Conservation (phyloP, 2,113 vertebrate species). For the Pelusios castaneus region DNA sequence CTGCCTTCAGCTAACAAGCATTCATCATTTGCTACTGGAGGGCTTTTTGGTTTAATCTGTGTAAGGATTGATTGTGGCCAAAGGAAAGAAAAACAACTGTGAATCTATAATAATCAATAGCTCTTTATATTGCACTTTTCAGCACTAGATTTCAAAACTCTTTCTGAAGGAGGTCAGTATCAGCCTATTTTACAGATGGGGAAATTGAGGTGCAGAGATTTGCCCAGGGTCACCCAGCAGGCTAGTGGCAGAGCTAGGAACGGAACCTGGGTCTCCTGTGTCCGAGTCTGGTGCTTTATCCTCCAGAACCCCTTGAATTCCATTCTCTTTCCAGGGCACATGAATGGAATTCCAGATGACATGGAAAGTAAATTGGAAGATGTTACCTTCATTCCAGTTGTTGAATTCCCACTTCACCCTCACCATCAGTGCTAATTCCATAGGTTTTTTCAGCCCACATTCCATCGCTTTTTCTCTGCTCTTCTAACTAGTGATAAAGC, state of each 20-base stretch:
- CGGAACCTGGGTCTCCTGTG: not conserved
- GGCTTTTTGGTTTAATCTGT: not conserved
- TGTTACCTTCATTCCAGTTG: not conserved
- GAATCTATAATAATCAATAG: not conserved
- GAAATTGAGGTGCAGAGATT: not conserved
- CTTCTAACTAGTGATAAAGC: not conserved
- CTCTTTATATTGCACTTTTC: not conserved
- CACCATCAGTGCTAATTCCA: not conserved
- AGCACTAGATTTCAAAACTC: not conserved
- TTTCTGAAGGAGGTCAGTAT: not conserved
- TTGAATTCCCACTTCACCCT: not conserved
- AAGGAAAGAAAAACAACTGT: not conserved
- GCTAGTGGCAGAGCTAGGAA: not conserved
- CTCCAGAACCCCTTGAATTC: not conserved
- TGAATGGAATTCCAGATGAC: not conserved
- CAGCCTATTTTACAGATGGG: not conserved
- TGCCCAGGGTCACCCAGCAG: not conserved
- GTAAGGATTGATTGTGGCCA: not conserved
- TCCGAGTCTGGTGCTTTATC: not conserved
- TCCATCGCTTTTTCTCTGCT: not conserved
- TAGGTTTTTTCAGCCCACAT: not conserved
- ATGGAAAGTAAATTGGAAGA: conserved; percentile 6
- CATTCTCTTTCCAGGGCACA: not conserved
- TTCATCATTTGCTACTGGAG: not conserved
- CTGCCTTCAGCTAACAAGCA: not conserved